Evolutionary conservation across 2,888 invertebrate genomes (phyloP), one percentile per base, ranked within the genome.

Genomic region (Drosophila tripunctata): DNA sequence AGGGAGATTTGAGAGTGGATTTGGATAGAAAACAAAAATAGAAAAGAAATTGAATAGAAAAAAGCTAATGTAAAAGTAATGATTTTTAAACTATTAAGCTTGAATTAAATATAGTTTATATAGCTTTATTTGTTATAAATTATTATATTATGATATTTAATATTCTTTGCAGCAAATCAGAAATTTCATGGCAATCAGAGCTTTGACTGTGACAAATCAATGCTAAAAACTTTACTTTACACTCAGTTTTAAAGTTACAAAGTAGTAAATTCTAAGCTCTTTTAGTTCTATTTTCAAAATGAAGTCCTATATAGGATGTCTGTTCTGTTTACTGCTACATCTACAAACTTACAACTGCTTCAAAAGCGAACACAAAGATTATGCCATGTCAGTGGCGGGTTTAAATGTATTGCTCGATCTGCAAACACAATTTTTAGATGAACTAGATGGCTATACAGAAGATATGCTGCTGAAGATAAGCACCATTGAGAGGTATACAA

Each of bases 401-500:
- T 35, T 71, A 41, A 35, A 38, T 6, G 8, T 4, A 0, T 17
- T 69, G 0, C 15, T 55, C 4, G 19, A 66, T 1, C 12, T 47
- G 19, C 58, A 74, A 38, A 35, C 3, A 1, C 12, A 21, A 8
- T 45, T 74, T 2, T 41, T 74, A 10, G 12, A 12, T 5, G 62
- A 74, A 10, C 24, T 74, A 4, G 21, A 10, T 0, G n/a, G 19
- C 5, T 74, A 58, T 22, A 3, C 40, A 22, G 1, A 21, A 2
- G 57, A 19, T 6, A 30, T 73, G 15, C 22, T 27, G 10, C 10
- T 10, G 1, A 74, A 70, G 56, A 74, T 74, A 1, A 4, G 48
- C 4, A 21, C 14, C 1, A 60, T 70, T 4, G 67, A 67, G 3
- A 50, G 73, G 73, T 73, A 38, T 22, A 1, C 31, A 7, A 47